phyloP scores from a whole-genome alignment of 2,113 vertebrate genomes.

The Prunella fulvescens region DNA sequence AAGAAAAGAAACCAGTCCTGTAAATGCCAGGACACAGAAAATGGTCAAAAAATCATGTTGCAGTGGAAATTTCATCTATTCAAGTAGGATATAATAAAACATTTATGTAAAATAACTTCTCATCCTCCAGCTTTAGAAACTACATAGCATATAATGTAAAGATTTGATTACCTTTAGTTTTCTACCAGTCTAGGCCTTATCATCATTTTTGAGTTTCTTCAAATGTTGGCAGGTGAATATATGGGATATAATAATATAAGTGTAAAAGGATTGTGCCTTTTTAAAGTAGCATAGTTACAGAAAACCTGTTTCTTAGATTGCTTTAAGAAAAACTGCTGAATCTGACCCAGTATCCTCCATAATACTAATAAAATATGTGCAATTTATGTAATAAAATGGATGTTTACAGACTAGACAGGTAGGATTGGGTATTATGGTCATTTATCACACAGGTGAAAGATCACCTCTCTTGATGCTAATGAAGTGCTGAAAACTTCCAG shows the following conservation, averaged over 20 bases:
- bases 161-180: not conserved
- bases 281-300: not conserved
- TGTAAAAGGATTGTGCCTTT: not conserved
- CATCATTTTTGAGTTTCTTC: not conserved
- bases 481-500: not conserved
- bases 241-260: not conserved
- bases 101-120: not conserved
- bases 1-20: not conserved
- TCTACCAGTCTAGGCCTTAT: not conserved
- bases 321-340: not conserved
- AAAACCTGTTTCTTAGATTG: not conserved
- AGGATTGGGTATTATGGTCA: not conserved
- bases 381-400: not conserved
- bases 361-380: not conserved
- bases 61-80: not conserved
- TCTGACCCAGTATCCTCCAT: not conserved
- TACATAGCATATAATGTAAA: not conserved
- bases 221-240: not conserved
- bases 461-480: not conserved
- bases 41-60: not conserved
- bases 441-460: not conserved
- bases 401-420: not conserved
- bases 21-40: not conserved
- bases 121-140: not conserved
- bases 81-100: not conserved